Evolutionary conservation across 2,888 invertebrate species (phyloP).

Genomic region (Lithophane leautieri): DNA sequence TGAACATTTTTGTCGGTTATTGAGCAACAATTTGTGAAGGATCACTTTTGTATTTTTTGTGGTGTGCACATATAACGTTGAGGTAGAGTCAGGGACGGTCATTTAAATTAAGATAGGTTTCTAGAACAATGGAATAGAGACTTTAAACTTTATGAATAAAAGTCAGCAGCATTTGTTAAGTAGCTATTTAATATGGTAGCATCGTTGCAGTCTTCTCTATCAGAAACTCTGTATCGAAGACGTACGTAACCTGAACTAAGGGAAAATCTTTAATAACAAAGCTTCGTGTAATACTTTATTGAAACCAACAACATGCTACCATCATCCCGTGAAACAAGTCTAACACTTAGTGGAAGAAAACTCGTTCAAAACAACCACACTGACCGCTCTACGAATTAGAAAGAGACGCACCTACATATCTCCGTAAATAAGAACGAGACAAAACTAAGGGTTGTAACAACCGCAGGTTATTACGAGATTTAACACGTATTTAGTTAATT

Average conservation of each 20-base stretch:
- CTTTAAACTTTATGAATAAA: background rate
- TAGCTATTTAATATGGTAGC: background rate
- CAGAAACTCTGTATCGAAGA: background rate
- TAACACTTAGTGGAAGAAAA: conserved; percentile 21
- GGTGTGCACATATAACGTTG: conserved; percentile 41
- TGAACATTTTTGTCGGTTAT: conserved; percentile 80
- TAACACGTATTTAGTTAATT: conserved; percentile 90
- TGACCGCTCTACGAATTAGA: conserved; percentile 70
- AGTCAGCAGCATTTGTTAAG: background rate
- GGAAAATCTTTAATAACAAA: background rate
- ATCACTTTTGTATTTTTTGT: conserved; percentile 65
- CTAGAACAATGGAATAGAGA: background rate
- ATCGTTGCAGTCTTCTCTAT: no score
- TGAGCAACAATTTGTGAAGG: conserved; percentile 72
- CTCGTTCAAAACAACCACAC: conserved; percentile 35
- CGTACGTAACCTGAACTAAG: background rate
- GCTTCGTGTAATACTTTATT: background rate
- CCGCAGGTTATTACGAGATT: conserved; percentile 89
- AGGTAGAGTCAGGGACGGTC: conserved; percentile 23
- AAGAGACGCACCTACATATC: conserved; percentile 68
- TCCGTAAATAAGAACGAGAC: conserved; percentile 77
- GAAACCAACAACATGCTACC: conserved; percentile 1
- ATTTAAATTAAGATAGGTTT: conserved; percentile 7
- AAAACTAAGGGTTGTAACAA: conserved; percentile 80
- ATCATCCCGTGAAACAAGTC: conserved; percentile 2